Conservation (phyloP, 1,140 invertebrate species). For the Drosophila azteca region DNA sequence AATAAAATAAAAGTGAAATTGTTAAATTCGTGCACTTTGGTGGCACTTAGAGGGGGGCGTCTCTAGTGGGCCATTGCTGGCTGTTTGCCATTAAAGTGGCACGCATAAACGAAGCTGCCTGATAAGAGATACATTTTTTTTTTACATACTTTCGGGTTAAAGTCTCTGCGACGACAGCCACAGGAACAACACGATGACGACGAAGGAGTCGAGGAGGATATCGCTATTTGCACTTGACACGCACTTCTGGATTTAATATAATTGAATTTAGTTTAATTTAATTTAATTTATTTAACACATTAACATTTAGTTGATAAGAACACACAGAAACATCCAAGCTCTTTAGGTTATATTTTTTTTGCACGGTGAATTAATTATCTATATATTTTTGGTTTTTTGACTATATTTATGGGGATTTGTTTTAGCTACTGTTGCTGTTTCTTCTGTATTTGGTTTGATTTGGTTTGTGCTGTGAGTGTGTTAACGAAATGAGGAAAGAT, state of each 20-base stretch:
- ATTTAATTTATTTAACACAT: slow-evolving; percentile 25
- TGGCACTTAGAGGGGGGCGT: neutral
- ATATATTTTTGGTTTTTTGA: slow-evolving; percentile 9
- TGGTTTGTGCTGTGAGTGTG: slow-evolving; percentile 64
- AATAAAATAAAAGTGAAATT: slow-evolving; percentile 37
- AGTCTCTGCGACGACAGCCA: slow-evolving; percentile 45
- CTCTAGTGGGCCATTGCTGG: slow-evolving; percentile 27
- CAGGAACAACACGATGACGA: slow-evolving; percentile 45
- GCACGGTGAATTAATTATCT: slow-evolving; percentile 9
- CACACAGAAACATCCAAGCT: slow-evolving; percentile 27
- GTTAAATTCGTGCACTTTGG: slow-evolving; percentile 38
- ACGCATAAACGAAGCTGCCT: slow-evolving; percentile 66
- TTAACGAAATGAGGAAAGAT: slow-evolving; percentile 82
- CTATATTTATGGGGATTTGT: slow-evolving; percentile 11
- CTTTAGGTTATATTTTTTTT: slow-evolving; percentile 21
- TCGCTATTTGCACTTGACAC: slow-evolving; percentile 53
- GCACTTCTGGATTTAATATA: slow-evolving; percentile 45
- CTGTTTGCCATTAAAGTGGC: slow-evolving; percentile 41
- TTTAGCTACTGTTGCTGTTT: slow-evolving; percentile 51
- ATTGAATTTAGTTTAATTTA: slow-evolving; percentile 21
- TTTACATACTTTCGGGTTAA: slow-evolving; percentile 70
- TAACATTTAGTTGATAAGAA: slow-evolving; percentile 22
- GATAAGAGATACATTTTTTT: slow-evolving; percentile 78
- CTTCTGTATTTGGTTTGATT: slow-evolving; percentile 57
- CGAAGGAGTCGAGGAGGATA: slow-evolving; percentile 13